These are phyloP conservation scores for Prorops nasuta DNA, from an alignment of 1,140 invertebrate species.

Conservation along the genomic window DNA sequence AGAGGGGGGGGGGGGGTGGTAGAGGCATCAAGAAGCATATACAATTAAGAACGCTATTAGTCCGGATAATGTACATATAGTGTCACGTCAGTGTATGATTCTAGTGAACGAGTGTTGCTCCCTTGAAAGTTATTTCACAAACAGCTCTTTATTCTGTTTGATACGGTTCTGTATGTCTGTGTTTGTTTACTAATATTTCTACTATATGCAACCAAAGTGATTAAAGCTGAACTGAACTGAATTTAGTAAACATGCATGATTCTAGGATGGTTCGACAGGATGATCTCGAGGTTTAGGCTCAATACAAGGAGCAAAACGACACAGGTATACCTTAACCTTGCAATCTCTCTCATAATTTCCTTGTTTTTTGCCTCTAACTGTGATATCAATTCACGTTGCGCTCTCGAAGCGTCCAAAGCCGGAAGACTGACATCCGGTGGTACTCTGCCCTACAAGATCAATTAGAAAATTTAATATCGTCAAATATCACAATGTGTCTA, in stretches of 20 bases:
- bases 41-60: no score
- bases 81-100: no score
- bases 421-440: conserved; percentile 74
- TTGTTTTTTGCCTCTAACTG: conserved; percentile 95
- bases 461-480: background rate
- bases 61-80: no score
- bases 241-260: conserved; percentile 50
- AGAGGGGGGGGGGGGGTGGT: no score
- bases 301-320: conserved; percentile 54
- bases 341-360: conserved; percentile 96
- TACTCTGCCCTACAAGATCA: conserved; percentile 62
- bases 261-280: conserved; percentile 52
- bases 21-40: no score
- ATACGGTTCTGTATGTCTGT: no score
- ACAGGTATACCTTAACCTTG: conserved; percentile 75
- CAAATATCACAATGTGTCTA: background rate
- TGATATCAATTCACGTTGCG: conserved; percentile 88
- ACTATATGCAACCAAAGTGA: conserved; percentile 44
- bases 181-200: conserved; percentile 21
- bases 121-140: no score
- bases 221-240: conserved; percentile 45
- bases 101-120: background rate
- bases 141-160: no score
- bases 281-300: conserved; percentile 47
- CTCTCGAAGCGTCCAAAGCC: conserved; percentile 76